Conservation (phyloP, 2,888 invertebrate genomes). For the Athalia rosae region DNA sequence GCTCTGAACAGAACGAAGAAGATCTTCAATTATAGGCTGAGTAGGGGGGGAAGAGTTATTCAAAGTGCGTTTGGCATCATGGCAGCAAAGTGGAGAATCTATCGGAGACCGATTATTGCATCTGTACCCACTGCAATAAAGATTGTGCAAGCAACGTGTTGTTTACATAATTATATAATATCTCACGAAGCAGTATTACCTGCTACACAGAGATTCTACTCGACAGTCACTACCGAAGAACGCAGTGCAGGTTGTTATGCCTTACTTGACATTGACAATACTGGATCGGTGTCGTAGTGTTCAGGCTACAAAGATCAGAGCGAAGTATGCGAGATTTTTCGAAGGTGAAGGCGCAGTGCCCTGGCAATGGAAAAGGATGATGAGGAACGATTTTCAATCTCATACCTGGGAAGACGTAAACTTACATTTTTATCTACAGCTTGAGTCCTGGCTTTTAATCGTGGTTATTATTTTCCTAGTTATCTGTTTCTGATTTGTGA, state of each 20-base stretch:
- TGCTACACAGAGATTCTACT: conserved; percentile 18
- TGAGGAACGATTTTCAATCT: background rate
- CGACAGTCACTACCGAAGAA: conserved; percentile 15
- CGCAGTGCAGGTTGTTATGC: background rate
- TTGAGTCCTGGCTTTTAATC: no score
- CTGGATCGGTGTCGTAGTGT: background rate
- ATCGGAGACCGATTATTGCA: conserved; percentile 46
- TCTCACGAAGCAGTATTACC: conserved; percentile 11
- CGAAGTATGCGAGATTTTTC: conserved; percentile 24
- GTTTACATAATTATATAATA: conserved; percentile 49
- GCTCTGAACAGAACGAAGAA: conserved; percentile 31
- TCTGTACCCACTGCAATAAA: conserved; percentile 35
- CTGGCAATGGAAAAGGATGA: conserved; percentile 17
- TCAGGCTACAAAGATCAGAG: conserved; percentile 9
- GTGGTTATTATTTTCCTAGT: no score
- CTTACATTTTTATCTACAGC: no score
- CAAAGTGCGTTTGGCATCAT: conserved; percentile 53
- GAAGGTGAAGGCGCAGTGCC: conserved; percentile 29
- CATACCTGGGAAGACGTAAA: no score
- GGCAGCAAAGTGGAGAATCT: conserved; percentile 50
- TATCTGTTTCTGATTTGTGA: no score
- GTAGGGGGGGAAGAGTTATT: conserved; percentile 49
- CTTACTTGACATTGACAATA: background rate
- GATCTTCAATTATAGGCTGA: conserved; percentile 51
- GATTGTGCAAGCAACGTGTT: conserved; percentile 49